Evolutionary conservation across 2,888 invertebrate genomes (phyloP), one percentile per base, ranked within the genome.

Genomic region (Drosophila longiperda): DNA sequence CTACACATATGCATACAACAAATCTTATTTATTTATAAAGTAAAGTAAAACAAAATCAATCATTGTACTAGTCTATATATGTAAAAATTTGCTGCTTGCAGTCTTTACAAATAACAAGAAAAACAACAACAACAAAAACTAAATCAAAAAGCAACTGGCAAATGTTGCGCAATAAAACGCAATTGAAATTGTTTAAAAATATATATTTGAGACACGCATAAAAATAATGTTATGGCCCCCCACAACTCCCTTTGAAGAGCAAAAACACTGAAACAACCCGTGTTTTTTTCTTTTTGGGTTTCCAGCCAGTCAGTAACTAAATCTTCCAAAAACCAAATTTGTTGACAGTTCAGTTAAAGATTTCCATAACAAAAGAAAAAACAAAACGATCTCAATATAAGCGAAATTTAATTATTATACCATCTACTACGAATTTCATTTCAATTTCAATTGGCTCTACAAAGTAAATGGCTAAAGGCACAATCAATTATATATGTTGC

Each of bases 11-110:
- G 78, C 75, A 75, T 75, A 72, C 79, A 84, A 82, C 80, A 78
- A 81, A 84, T 90, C 77, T 78, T 82, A 86, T 90, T 89, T 87
- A 82, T 83, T 89, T 86, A 82, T 84, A 83, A 86, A 89, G 80
- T 81, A 74, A 81, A 88, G 79, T 59, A 80, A 78, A 79, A 78
- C 54, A 52, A 52, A 77, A 68, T 70, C 69, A 87, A 82, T 82
- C 78, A 73, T 84, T 87, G 76, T 84, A 87, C 85, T 85, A 85
- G 85, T 85, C 85, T 75, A 75, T 59, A 70, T 75, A 64, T 64
- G 45, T 45, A 52, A 78, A 77, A 69, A 55, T 63, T 63, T 59
- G 63, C 75, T 75, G 66, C 62, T 62, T 75, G 75, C 75, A 75
- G 69, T 69, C 15, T 63, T 73, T 75, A 74, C 65, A 66, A 67